These are phyloP conservation scores for Rhopalosiphum padi DNA, from an alignment of 1,140 invertebrate species.

Conservation along the genomic window DNA sequence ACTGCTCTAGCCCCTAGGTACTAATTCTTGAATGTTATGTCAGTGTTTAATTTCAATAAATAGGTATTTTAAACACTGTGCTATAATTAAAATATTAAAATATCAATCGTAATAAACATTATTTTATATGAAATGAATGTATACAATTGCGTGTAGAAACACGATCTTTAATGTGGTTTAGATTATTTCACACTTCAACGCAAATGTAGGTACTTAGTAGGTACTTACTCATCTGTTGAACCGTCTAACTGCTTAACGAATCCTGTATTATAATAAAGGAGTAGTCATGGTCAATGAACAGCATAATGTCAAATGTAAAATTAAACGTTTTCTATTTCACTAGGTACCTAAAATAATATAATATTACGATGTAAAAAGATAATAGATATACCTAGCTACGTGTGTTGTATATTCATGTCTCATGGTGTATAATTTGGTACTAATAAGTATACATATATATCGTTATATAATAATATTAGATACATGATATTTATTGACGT, in stretches of 20 bases:
- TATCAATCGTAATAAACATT: background rate
- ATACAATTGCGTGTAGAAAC: background rate
- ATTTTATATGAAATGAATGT: background rate
- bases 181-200: constrained; percentile 23
- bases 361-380: background rate
- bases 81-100: background rate
- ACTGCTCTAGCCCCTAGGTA: no score
- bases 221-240: constrained; percentile 5
- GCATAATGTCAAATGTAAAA: background rate
- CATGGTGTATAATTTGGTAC: background rate
- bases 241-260: background rate
- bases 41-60: background rate
- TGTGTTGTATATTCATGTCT: background rate
- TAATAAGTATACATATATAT: background rate
- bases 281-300: background rate
- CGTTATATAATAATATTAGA: background rate
- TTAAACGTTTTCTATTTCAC: constrained; percentile 9
- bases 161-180: background rate
- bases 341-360: background rate
- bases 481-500: background rate
- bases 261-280: background rate
- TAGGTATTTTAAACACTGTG: background rate
- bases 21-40: background rate
- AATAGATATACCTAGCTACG: background rate
- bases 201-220: background rate